Evolutionary conservation across 2,797 vertebrate genomes (phyloP).

Genomic region (Diceros bicornis): DNA sequence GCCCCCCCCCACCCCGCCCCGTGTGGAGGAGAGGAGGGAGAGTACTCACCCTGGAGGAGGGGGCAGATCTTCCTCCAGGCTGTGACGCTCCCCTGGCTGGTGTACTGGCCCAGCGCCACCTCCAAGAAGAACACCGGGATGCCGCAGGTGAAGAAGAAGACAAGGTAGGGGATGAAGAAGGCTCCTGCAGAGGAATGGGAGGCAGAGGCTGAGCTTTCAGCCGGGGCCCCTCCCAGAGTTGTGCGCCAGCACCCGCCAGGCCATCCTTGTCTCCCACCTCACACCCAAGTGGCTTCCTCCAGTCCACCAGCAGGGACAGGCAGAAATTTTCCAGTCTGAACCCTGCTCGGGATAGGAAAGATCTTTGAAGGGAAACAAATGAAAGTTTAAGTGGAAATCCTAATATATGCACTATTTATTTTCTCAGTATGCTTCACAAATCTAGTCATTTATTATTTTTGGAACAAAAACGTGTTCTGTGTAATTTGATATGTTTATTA

Average conservation of each 20-base stretch:
- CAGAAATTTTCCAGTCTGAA: neutral
- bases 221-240: neutral
- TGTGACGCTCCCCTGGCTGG: slow-evolving; percentile 95
- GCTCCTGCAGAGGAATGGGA: slow-evolving; percentile 89
- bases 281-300: neutral
- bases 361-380: neutral
- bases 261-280: neutral
- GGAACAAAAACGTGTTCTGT: slow-evolving; percentile 59
- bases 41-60: slow-evolving; percentile 94
- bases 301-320: accelerated
- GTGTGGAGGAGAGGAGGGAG: neutral
- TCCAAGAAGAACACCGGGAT: slow-evolving; percentile 97
- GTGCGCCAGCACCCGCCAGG: neutral
- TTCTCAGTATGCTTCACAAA: slow-evolving; percentile 38
- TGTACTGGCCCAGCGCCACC: slow-evolving; percentile 96
- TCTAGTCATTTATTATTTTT: slow-evolving; percentile 53
- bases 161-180: slow-evolving; percentile 97
- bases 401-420: neutral
- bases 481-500: slow-evolving; percentile 59
- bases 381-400: neutral
- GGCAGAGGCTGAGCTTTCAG: neutral
- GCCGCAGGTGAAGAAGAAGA: slow-evolving; percentile 95
- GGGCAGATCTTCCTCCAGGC: slow-evolving; percentile 98
- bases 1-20: neutral
- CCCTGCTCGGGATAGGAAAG: neutral